Percentiles rank a stretch among this genome's conserved stretches.
Evolutionary conservation across 2,888 invertebrate genomes (phyloP).

Genomic region (Hylaea fasciaria): DNA sequence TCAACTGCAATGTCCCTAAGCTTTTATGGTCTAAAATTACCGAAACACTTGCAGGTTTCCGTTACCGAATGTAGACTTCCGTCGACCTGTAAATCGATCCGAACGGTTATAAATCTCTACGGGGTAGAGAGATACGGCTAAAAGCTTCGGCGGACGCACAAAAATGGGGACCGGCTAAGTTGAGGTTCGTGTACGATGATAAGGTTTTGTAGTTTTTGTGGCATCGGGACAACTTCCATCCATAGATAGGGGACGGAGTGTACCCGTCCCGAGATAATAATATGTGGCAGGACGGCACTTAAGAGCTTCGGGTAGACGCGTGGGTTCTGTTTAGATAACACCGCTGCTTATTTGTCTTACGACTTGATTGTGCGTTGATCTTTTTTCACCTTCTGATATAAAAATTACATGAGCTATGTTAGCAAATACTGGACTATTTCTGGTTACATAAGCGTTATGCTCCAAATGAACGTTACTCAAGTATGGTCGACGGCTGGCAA

Average conservation of each 20-base stretch:
- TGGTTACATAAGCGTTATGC: slow-evolving; percentile 68
- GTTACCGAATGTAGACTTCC: slow-evolving; percentile 76
- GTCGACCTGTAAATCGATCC: slow-evolving; percentile 73
- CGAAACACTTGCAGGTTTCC: slow-evolving; percentile 70
- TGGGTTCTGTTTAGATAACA: slow-evolving; percentile 73
- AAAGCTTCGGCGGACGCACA: slow-evolving; percentile 75
- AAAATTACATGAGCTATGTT: slow-evolving; percentile 50
- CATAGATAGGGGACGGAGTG: slow-evolving; percentile 67
- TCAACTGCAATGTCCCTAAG: slow-evolving; percentile 57
- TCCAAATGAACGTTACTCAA: slow-evolving; percentile 69
- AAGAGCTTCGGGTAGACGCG: slow-evolving; percentile 68
- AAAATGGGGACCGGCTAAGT: slow-evolving; percentile 80
- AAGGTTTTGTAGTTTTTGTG: slow-evolving; percentile 81
- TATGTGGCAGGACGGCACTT: slow-evolving; percentile 69
- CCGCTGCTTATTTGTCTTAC: slow-evolving; percentile 69
- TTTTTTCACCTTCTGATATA: slow-evolving; percentile 50
- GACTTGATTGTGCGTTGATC: slow-evolving; percentile 55
- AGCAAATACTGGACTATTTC: slow-evolving; percentile 58
- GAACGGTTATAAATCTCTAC: slow-evolving; percentile 76
- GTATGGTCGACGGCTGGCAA: slow-evolving; percentile 69
- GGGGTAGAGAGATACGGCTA: slow-evolving; percentile 75
- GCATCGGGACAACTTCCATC: slow-evolving; percentile 67
- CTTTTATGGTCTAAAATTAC: slow-evolving; percentile 71
- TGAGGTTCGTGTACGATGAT: slow-evolving; percentile 80
- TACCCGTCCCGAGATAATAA: slow-evolving; percentile 71